phyloP scores from a whole-genome alignment of 2,888 invertebrate genomes.

The Drosophila borealis region DNA sequence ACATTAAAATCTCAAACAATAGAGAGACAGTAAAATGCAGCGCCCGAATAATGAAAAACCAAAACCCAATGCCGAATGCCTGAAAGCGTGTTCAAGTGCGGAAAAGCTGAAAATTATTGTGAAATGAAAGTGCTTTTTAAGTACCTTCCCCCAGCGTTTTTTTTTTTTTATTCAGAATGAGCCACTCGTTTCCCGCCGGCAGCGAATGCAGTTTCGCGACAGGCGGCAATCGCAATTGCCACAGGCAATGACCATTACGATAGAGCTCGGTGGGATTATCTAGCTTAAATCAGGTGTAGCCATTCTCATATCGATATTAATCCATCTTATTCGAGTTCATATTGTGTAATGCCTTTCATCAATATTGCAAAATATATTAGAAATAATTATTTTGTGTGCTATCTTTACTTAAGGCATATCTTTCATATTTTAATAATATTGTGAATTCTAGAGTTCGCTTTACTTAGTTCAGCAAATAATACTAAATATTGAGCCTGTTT shows the following conservation, averaged over 20 bases:
- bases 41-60: constrained; percentile 46
- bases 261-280: background rate
- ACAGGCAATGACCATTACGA: background rate
- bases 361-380: no score
- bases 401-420: no score
- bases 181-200: constrained; percentile 18
- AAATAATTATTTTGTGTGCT: no score
- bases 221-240: constrained; percentile 9
- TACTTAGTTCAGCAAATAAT: no score
- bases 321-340: no score
- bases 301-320: no score
- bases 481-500: no score
- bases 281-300: background rate
- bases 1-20: constrained; percentile 74
- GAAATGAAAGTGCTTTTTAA: constrained; percentile 74
- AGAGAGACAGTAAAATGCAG: constrained; percentile 63
- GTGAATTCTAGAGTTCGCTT: no score
- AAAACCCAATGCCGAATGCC: constrained; percentile 34
- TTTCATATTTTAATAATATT: no score
- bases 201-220: constrained; percentile 16
- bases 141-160: constrained; percentile 29
- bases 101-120: constrained; percentile 77
- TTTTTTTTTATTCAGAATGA: background rate
- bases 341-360: no score
- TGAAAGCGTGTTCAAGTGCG: constrained; percentile 75